A percentile compares a stretch with the other conserved stretches of the same genome.
phyloP scores from a whole-genome alignment of 1,140 invertebrate genomes.

The Lepidostoma basale region DNA sequence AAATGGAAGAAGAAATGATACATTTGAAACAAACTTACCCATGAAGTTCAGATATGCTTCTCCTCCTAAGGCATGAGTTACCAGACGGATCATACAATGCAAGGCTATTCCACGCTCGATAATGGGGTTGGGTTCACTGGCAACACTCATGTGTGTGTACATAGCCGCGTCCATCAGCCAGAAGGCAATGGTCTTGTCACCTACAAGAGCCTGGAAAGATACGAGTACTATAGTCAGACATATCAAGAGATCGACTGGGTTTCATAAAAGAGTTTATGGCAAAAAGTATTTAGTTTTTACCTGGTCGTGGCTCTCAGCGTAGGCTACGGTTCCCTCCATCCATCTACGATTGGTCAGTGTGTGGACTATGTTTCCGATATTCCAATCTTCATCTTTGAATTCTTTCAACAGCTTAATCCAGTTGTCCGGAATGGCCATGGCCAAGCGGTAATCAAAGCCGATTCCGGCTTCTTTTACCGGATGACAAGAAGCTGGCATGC shows the following conservation, averaged over 20 bases:
- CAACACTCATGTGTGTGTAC: slow-evolving; percentile 92
- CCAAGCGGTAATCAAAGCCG: slow-evolving; percentile 97
- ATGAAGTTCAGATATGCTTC: slow-evolving; percentile 99
- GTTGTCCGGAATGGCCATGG: slow-evolving; percentile 98
- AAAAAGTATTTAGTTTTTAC: slow-evolving; percentile 48
- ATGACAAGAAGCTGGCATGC: slow-evolving; percentile 96
- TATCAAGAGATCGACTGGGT: not conserved
- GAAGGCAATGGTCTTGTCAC: slow-evolving; percentile 99
- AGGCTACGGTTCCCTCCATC: slow-evolving; percentile 95
- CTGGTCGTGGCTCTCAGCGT: slow-evolving; percentile 98
- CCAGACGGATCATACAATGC: slow-evolving; percentile 95
- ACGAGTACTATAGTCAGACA: not conserved
- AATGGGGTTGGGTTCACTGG: slow-evolving; percentile 72
- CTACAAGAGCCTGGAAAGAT: slow-evolving; percentile 81
- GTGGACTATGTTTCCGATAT: slow-evolving; percentile 89
- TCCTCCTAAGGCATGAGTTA: slow-evolving; percentile 93
- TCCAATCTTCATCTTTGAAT: slow-evolving; percentile 91
- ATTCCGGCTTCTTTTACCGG: slow-evolving; percentile 91
- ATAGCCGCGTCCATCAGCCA: slow-evolving; percentile 99
- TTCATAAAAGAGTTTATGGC: not conserved
- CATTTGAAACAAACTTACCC: slow-evolving; percentile 70
- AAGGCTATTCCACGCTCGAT: slow-evolving; percentile 93
- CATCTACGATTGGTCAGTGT: slow-evolving; percentile 95
- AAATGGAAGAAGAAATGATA: no score
- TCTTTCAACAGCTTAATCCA: slow-evolving; percentile 96